Evolutionary conservation across 2,888 invertebrate species (phyloP), one percentile per base, ranked within the genome.

Genomic region (Lasioglossum calceatum): DNA sequence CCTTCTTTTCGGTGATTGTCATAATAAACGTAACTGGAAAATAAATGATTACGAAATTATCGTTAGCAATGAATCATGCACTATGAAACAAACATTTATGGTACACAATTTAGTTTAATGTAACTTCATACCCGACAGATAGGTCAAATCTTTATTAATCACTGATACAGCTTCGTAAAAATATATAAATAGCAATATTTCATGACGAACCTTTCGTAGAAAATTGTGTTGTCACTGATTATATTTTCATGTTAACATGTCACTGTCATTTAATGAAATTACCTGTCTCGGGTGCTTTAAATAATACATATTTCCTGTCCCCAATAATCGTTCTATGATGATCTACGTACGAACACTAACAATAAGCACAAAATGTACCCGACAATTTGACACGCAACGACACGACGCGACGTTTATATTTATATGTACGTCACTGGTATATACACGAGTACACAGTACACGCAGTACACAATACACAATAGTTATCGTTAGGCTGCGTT

Each of bases 1-100:
- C 23, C n/a, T 32, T 14, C 23, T 67, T 72, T 16, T 7, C 8
- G 5, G 39, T 44, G 16, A 67, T 77, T 67, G 54, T 73, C 54
- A 77, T 19, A 50, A 4, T 16, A 12, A 16, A 36, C 50, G 47
- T n/a, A 19, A 19, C 82, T 77, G 36, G 14, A 84, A 82, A 58
- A 19, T n/a, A 58, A 50, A 64, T 19, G 27, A 0, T n/a, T 32
- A 36, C 7, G 0, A 64, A 32, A 36, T 67, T 67, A 36, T 36
- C 36, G 0, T 32, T 32, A 36, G 4, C 19, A 7, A 36, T 8
- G 0, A 19, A 36, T 8, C 8, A 32, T 36, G 16, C 8, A 1
- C 36, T 19, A 23, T 19, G 19, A 36, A 67, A 36, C 16, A 67
- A 36, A 67, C 7, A 67, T 19, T 12, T 61, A 27, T 61, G 14